A percentile compares a stretch with the other conserved stretches of the same genome.
Conservation (phyloP, 2,113 vertebrate genomes). For the Corythornis cristatus region DNA sequence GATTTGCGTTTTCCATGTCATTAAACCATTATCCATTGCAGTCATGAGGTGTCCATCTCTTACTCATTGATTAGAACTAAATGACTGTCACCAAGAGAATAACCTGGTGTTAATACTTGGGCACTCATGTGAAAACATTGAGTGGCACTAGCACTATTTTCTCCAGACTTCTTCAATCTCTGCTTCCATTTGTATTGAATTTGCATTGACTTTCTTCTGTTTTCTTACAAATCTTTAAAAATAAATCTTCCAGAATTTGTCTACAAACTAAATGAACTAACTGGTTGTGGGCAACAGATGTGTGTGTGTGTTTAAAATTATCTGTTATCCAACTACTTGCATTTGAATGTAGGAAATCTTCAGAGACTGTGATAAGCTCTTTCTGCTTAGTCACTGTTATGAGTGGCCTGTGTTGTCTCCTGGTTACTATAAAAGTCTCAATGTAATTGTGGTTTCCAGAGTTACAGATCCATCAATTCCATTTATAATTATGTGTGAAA, state of each 20-base stretch:
- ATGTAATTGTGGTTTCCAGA: conserved; percentile 47
- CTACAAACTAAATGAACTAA: not conserved
- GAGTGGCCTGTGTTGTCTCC: conserved; percentile 30
- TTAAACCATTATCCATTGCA: not conserved
- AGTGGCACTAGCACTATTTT: not conserved
- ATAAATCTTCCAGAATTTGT: not conserved
- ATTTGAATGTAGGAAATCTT: not conserved
- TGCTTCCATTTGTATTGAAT: not conserved
- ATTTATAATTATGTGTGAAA: conserved; percentile 58
- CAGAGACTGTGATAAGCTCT: not conserved
- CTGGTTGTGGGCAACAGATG: not conserved
- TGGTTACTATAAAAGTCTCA: conserved; percentile 45
- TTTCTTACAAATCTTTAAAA: not conserved
- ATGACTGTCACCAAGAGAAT: not conserved
- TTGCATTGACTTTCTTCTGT: not conserved
- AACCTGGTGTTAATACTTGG: not conserved
- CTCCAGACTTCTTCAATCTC: not conserved
- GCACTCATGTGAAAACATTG: not conserved
- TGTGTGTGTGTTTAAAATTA: not conserved
- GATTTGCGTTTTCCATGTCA: not conserved
- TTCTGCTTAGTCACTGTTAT: not conserved
- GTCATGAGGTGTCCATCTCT: not conserved
- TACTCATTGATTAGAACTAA: not conserved
- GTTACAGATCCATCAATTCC: conserved; percentile 40
- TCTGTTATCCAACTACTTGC: not conserved